A percentile compares a stretch with the other conserved stretches of the same genome.
phyloP scores from a whole-genome alignment of 2,888 invertebrate species.

The Caenorhabditis sp. region DNA sequence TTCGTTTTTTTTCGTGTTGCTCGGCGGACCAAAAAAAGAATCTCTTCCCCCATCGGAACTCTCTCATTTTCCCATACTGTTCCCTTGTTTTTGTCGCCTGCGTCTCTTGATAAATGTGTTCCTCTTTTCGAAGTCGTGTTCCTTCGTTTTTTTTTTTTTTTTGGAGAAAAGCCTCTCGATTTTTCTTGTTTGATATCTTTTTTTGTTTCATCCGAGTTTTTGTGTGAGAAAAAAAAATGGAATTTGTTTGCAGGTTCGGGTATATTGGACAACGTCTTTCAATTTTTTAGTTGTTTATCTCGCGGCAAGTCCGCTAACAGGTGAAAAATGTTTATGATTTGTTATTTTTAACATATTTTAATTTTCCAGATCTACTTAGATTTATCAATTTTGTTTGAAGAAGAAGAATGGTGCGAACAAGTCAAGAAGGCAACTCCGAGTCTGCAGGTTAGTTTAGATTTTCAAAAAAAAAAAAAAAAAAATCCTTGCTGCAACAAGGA shows the following conservation, averaged over 20 bases:
- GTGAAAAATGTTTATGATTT: neutral
- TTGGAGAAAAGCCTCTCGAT: neutral
- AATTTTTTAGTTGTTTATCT: neutral
- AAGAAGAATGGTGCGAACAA: conserved; percentile 19
- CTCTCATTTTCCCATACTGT: neutral
- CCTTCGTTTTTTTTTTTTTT: neutral
- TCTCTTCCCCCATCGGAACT: neutral
- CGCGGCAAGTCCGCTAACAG: too few species aligned
- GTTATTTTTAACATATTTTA: neutral
- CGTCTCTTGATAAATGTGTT: neutral
- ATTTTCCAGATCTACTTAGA: neutral
- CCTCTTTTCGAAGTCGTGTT: neutral
- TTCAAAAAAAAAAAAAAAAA: too few species aligned
- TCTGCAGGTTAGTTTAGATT: conserved; percentile 19
- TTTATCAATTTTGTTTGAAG: neutral
- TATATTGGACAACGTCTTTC: neutral
- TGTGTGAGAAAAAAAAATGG: too few species aligned
- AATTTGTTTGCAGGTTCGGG: neutral
- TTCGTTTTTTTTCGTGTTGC: neutral
- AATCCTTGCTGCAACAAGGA: too few species aligned
- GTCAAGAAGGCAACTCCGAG: conserved; percentile 30
- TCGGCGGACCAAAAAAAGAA: neutral
- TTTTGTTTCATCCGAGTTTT: neutral
- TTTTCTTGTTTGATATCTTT: neutral
- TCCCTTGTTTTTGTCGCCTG: neutral